Conservation (phyloP, 2,888 invertebrate genomes). For the Perithous albicinctus region DNA sequence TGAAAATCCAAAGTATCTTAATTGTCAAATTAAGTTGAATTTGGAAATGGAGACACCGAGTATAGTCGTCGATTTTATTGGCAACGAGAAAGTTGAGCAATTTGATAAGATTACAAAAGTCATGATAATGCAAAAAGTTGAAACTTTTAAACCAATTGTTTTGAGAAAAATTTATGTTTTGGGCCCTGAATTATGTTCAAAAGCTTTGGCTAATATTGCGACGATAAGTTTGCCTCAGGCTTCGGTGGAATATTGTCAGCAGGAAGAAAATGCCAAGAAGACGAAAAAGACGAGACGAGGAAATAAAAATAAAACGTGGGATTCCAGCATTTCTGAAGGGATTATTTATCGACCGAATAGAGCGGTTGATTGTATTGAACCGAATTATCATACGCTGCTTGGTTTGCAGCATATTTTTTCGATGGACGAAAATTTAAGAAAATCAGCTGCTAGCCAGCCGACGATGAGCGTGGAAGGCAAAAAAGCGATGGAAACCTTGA, state of each 20-base stretch:
- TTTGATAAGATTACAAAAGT: constrained; percentile 63
- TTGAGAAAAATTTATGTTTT: constrained; percentile 66
- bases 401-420: constrained; percentile 66
- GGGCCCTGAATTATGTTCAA: constrained; percentile 44
- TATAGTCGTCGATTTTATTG: constrained; percentile 63
- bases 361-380: constrained; percentile 45
- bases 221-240: not conserved
- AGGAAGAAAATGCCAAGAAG: too few species aligned
- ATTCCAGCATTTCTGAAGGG: constrained; percentile 29
- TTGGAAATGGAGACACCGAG: constrained; percentile 67
- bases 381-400: constrained; percentile 64
- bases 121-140: constrained; percentile 70
- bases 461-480: not conserved
- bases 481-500: constrained; percentile 66
- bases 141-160: not conserved
- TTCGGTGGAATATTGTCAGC: not conserved
- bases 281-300: not conserved
- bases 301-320: constrained; percentile 7
- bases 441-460: not conserved
- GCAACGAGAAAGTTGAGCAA: constrained; percentile 43
- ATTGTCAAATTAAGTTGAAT: constrained; percentile 58
- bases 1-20: constrained; percentile 1
- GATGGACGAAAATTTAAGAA: not conserved
- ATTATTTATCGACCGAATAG: constrained; percentile 41
- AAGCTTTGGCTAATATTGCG: not conserved